phyloP scores from a whole-genome alignment of 2,113 vertebrate genomes.

The Neolamprologus falcicula region DNA sequence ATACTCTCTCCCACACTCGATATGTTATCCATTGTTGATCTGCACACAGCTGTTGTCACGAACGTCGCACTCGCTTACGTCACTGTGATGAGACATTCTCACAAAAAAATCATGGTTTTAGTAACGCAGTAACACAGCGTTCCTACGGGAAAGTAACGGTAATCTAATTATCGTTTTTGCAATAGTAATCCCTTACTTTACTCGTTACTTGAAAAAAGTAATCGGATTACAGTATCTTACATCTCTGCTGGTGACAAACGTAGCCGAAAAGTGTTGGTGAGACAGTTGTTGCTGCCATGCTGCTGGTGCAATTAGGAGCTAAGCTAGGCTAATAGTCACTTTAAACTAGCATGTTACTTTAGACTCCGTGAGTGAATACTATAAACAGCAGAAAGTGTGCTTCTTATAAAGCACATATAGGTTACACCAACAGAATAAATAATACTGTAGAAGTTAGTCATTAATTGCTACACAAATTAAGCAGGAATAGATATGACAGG shows the following conservation, averaged over 20 bases:
- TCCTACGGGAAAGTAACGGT: no score
- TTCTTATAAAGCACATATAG: background rate
- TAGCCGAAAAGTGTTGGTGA: background rate
- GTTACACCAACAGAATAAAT: background rate
- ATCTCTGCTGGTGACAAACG: background rate
- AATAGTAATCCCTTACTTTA: no score
- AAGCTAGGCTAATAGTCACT: background rate
- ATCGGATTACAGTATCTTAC: no score
- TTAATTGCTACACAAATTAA: background rate
- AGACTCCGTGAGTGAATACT: background rate
- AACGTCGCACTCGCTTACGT: rapidly evolving
- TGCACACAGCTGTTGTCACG: no score
- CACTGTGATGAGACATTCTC: no score
- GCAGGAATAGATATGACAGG: background rate
- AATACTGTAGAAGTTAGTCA: background rate
- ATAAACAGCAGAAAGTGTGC: background rate
- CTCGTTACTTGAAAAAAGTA: no score
- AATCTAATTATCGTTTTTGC: no score
- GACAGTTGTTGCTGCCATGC: background rate
- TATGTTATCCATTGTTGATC: no score
- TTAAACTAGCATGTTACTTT: background rate
- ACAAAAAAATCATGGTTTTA: no score
- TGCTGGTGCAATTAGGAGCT: background rate
- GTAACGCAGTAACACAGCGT: no score
- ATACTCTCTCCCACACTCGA: rapidly evolving